A percentile compares a stretch with the other conserved stretches of the same genome.
Conservation (phyloP, 1,140 invertebrate species). For the Drosophila yakuba region DNA sequence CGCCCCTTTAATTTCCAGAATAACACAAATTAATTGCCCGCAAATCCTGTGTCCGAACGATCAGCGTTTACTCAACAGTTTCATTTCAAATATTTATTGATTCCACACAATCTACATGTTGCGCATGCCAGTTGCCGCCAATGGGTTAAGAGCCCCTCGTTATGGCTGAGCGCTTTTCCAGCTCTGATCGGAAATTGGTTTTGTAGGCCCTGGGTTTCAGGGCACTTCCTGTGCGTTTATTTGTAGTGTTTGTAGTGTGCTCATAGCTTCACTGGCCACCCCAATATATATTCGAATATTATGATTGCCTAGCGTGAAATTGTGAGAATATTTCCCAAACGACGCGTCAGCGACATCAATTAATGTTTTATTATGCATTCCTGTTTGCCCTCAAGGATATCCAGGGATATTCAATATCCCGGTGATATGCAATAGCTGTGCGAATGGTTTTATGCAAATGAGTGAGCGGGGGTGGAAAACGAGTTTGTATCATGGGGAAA, state of each 20-base stretch:
- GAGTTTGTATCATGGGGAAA: not conserved
- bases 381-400: conserved; percentile 53
- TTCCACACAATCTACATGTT: conserved; percentile 65
- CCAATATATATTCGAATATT: conserved; percentile 33
- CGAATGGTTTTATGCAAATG: conserved; percentile 73
- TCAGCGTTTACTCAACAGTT: conserved; percentile 74
- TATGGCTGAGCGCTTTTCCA: conserved; percentile 46
- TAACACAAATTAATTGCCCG: conserved; percentile 82
- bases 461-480: conserved; percentile 16
- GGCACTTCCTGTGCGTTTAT: conserved; percentile 55
- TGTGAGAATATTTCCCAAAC: conserved; percentile 66
- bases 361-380: conserved; percentile 68
- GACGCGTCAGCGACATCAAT: conserved; percentile 53
- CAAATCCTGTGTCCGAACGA: conserved; percentile 76
- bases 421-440: conserved; percentile 71
- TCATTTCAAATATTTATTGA: conserved; percentile 77
- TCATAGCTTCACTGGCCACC: conserved; percentile 78
- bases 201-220: conserved; percentile 56
- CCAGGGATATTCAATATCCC: conserved; percentile 69
- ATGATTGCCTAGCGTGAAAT: conserved; percentile 80
- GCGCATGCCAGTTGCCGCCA: conserved; percentile 56
- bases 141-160: conserved; percentile 33
- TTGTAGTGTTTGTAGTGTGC: conserved; percentile 2
- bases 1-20: conserved; percentile 5
- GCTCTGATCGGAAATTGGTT: conserved; percentile 78